Evolutionary conservation across 2,888 invertebrate genomes (phyloP), one percentile per base, ranked within the genome.

Genomic region (Pseudeuparius sepicola): DNA sequence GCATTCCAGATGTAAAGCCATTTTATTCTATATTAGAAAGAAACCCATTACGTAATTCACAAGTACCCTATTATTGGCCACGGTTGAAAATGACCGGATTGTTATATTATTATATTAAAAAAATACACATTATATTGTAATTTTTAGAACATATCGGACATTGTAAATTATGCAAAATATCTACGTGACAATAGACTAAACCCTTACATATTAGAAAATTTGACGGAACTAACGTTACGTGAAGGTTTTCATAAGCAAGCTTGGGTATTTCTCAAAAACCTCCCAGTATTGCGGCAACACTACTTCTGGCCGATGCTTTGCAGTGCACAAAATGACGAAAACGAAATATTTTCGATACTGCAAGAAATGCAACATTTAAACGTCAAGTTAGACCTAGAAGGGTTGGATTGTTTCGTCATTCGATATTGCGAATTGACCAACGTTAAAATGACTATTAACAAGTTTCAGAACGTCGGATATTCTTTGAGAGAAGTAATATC

Each of bases 281-380:
- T n/a, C n/a, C n/a, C n/a, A n/a, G n/a, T n/a, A n/a, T 36, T 73
- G 3, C 63, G 74, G 10, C 65, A 74, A 0, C 78, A 79, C 45
- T 79, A 71, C 51, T 78, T 77, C 51, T 78, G 78, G 78, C 76
- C 78, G 0, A 55, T 78, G 31, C 39, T 79, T 27, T 27, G 5
- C 7, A 15, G 4, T 27, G 12, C 6, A 7, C 24, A 7, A n/a
- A 7, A 26, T 26, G 6, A 26, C 7, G 11, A 26, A 32, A 5
- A 27, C 12, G 2, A 12, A 20, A 59, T 78, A 40, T 61, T 75
- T 46, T 64, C 65, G 17, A 60, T 69, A 0, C 45, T 79, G 2
- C 48, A 61, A 28, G 64, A 63, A 16, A 76, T 78, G 73, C 46
- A 64, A 1, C 48, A 59, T 2, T 62, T 73, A 53, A 60, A 66